A percentile compares a stretch with the other conserved stretches of the same genome.
Conservation (phyloP, 1,140 invertebrate genomes). For the Schlechtendalia chinensis region DNA sequence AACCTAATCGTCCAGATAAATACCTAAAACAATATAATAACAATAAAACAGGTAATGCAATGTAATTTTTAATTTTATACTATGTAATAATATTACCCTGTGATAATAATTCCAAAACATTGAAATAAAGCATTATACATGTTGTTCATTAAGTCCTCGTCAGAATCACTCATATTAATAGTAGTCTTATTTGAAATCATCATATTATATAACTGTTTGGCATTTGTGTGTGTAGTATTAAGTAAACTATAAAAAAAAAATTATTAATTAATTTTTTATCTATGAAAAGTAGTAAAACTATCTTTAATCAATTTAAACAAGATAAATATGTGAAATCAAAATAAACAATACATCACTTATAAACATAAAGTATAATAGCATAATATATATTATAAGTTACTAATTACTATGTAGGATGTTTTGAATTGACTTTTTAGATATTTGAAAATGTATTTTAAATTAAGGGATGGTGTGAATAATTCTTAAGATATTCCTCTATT, state of each 20-base stretch:
- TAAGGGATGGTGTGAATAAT: too few relatives aligned
- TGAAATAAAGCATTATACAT: conserved; percentile 85
- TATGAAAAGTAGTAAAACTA: neutral
- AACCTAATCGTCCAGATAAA: conserved; percentile 78
- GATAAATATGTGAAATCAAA: too few relatives aligned
- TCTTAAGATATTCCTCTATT: too few relatives aligned
- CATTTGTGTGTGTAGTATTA: conserved; percentile 21
- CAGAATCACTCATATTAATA: conserved; percentile 13
- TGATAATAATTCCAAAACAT: conserved; percentile 88
- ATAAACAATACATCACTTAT: neutral
- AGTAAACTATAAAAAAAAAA: conserved; percentile 24
- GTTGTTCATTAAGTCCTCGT: conserved; percentile 68
- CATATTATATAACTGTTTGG: conserved; percentile 26
- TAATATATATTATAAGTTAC: too few relatives aligned
- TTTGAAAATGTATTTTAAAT: too few relatives aligned
- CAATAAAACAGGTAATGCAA: conserved; percentile 2
- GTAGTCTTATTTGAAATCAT: conserved; percentile 41
- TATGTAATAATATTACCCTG: conserved; percentile 65
- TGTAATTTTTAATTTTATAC: conserved; percentile 21
- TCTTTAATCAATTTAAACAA: neutral
- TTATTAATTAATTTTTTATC: neutral
- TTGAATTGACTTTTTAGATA: too few relatives aligned
- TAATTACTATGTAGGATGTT: too few relatives aligned
- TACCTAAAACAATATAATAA: conserved; percentile 68
- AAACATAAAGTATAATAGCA: neutral